Evolutionary conservation across 2,888 invertebrate genomes (phyloP).

Genomic region (Morpho helenor): DNA sequence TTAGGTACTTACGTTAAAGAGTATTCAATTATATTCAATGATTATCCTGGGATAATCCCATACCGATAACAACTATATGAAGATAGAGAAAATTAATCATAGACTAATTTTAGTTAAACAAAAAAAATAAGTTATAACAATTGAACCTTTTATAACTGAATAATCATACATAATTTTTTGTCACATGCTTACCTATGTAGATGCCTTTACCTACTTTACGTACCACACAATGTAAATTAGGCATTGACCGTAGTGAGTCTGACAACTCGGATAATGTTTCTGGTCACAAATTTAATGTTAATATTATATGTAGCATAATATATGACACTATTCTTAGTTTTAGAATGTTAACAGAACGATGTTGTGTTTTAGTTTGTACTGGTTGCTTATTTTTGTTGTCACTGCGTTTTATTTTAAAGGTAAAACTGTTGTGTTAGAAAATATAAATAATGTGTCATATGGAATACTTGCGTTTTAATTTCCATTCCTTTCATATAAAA

Average conservation of each 20-base stretch:
- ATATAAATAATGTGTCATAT: constrained; percentile 55
- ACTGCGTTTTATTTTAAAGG: constrained; percentile 37
- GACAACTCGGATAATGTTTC: not conserved
- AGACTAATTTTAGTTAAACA: too few relatives aligned
- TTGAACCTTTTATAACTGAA: too few relatives aligned
- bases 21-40: too few relatives aligned
- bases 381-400: constrained; percentile 44
- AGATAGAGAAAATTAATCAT: too few relatives aligned
- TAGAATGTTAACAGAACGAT: constrained; percentile 24
- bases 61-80: too few relatives aligned
- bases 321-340: constrained; percentile 36
- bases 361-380: constrained; percentile 13
- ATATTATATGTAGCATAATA: constrained; percentile 1
- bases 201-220: too few relatives aligned
- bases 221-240: not conserved
- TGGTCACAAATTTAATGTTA: not conserved
- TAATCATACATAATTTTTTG: too few relatives aligned
- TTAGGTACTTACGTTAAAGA: too few relatives aligned
- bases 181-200: too few relatives aligned
- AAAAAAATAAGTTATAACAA: too few relatives aligned
- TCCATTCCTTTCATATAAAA: not conserved
- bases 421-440: constrained; percentile 58
- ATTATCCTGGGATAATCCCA: too few relatives aligned
- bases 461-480: constrained; percentile 16
- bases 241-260: not conserved